phyloP scores from a whole-genome alignment of 2,888 invertebrate genomes.

The Nycteola revayana region DNA sequence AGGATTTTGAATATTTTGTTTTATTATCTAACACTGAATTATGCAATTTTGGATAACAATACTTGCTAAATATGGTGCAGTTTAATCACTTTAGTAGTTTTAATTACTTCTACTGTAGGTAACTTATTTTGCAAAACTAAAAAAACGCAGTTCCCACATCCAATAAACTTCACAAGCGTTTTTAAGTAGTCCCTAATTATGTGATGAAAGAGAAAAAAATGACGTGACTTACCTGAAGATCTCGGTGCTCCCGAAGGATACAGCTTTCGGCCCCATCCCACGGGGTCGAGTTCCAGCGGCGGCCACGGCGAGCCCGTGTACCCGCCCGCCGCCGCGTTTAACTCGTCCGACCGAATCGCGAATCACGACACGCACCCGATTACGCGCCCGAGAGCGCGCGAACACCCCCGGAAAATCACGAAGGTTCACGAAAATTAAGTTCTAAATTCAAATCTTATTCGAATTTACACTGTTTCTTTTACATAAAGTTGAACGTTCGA shows the following conservation, averaged over 20 bases:
- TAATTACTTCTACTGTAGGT: no score
- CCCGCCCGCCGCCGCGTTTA: constrained; percentile 86
- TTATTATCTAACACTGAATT: no score
- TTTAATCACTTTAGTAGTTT: no score
- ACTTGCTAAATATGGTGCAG: no score
- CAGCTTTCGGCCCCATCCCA: constrained; percentile 90
- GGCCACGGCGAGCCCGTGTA: constrained; percentile 92
- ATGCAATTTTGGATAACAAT: no score
- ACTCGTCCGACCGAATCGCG: constrained; percentile 91
- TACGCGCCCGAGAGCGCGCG: constrained; percentile 65
- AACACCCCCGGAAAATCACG: constrained; percentile 57
- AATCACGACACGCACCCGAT: constrained; percentile 61
- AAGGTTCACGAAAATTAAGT: constrained; percentile 37
- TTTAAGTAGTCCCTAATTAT: no score
- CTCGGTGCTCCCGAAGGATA: constrained; percentile 88
- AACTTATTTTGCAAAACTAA: no score
- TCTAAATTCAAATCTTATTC: constrained; percentile 30
- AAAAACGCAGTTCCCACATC: no score
- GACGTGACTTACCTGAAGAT: constrained; percentile 73
- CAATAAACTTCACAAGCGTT: no score
- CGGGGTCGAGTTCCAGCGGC: constrained; percentile 88
- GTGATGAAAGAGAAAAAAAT: no score
- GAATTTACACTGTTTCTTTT: constrained; percentile 14
- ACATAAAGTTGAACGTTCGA: no score
- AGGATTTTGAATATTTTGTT: no score